Percentiles rank a stretch among this genome's conserved stretches.
Conservation (phyloP, 1,140 invertebrate species). For the Latrodectus geometricus region DNA sequence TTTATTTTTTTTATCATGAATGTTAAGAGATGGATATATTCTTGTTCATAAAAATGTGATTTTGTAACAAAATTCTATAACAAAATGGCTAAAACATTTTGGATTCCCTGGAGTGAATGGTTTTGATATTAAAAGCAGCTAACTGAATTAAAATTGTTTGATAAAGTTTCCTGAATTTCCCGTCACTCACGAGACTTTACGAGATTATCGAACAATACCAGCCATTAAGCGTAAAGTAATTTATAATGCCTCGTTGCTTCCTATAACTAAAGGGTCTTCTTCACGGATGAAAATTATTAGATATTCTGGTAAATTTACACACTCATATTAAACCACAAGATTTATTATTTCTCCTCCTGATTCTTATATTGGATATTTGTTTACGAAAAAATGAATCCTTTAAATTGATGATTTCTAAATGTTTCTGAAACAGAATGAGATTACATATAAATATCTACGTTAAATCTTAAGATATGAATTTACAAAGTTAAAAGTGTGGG, state of each 20-base stretch:
- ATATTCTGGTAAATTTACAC: conserved; percentile 33
- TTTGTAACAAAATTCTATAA: too few relatives aligned
- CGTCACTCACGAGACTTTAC: neutral
- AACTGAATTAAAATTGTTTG: conserved; percentile 48
- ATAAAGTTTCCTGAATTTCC: conserved; percentile 22
- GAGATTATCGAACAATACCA: conserved; percentile 37
- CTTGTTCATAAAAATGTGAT: too few relatives aligned
- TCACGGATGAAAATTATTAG: conserved; percentile 31
- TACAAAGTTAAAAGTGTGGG: too few relatives aligned
- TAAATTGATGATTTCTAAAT: too few relatives aligned
- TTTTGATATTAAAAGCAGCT: conserved; percentile 46
- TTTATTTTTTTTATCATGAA: too few relatives aligned
- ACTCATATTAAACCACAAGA: neutral
- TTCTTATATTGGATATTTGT: conserved; percentile 16
- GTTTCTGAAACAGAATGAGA: too few relatives aligned
- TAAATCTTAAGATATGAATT: too few relatives aligned
- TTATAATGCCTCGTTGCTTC: conserved; percentile 43
- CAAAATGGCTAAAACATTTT: too few relatives aligned
- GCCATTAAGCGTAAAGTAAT: conserved; percentile 46
- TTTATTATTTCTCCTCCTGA: neutral
- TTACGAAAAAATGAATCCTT: conserved; percentile 3
- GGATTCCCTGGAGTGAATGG: conserved; percentile 15
- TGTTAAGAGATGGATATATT: too few relatives aligned
- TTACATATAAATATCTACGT: too few relatives aligned
- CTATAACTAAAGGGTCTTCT: conserved; percentile 32